Percentiles rank a stretch among this genome's conserved stretches.
These are phyloP conservation scores for Ametastegia equiseti DNA, from an alignment of 2,888 invertebrate genomes.

Conservation along the genomic window DNA sequence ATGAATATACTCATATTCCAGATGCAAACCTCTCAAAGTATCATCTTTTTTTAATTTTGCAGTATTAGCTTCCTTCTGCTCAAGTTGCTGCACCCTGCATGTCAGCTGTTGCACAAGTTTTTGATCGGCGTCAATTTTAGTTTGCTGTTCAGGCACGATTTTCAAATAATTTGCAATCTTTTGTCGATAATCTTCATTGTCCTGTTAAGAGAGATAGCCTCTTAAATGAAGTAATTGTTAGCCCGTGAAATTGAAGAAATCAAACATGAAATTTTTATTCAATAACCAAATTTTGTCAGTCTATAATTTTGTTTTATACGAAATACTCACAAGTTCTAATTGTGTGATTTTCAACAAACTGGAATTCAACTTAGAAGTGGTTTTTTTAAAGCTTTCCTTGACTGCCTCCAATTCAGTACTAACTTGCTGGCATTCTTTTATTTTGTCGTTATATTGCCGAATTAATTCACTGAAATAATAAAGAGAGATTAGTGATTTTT, in stretches of 20 bases:
- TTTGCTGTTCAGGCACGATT: slow-evolving; percentile 54
- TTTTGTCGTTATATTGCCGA: slow-evolving; percentile 63
- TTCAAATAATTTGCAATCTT: slow-evolving; percentile 49
- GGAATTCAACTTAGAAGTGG: slow-evolving; percentile 57
- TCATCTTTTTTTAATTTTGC: background rate
- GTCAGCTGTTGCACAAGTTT: slow-evolving; percentile 63
- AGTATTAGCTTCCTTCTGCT: slow-evolving; percentile 40
- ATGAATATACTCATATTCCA: background rate
- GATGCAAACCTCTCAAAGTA: slow-evolving; percentile 55
- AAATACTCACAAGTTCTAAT: slow-evolving; percentile 62
- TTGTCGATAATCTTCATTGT: slow-evolving; percentile 57
- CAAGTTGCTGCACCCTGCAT: slow-evolving; percentile 62
- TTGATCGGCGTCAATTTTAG: slow-evolving; percentile 61
- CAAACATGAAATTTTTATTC: background rate
- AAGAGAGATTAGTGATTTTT: background rate
- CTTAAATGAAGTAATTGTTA: background rate
- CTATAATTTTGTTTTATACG: background rate
- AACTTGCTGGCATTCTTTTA: slow-evolving; percentile 63
- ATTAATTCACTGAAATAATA: slow-evolving; percentile 62
- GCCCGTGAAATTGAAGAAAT: background rate
- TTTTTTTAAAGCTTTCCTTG: slow-evolving; percentile 55
- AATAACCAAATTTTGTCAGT: background rate
- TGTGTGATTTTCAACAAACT: slow-evolving; percentile 58
- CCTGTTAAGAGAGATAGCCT: slow-evolving; percentile 52
- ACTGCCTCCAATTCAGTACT: slow-evolving; percentile 56